phyloP scores from a whole-genome alignment of 2,797 vertebrate genomes.

The Anguilla anguilla region DNA sequence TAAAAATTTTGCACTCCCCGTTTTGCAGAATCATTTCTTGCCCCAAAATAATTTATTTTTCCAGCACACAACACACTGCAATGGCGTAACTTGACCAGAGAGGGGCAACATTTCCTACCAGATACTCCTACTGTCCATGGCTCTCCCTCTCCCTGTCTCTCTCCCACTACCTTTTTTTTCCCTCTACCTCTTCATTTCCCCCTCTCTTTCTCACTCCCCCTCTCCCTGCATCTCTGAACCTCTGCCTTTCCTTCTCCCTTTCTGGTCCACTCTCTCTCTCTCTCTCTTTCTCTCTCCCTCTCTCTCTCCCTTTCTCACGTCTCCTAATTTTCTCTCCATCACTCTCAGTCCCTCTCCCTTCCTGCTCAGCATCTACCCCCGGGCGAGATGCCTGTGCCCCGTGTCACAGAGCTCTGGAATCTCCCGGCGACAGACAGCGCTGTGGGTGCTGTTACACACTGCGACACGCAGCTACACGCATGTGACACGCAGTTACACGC shows the following conservation, averaged over 20 bases:
- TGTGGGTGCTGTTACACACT: neutral
- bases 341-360: neutral
- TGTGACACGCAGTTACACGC: too few relatives aligned
- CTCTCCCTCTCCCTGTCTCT: constrained; percentile 32
- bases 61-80: constrained; percentile 31
- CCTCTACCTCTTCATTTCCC: neutral
- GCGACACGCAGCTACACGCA: neutral
- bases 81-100: constrained; percentile 47
- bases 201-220: neutral
- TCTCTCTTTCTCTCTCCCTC: neutral
- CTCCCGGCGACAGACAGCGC: neutral
- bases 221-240: neutral
- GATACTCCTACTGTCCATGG: constrained; percentile 45
- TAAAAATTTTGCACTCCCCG: neutral
- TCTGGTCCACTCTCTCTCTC: neutral
- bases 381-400: neutral
- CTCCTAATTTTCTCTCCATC: neutral
- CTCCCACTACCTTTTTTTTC: neutral
- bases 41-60: neutral
- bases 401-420: neutral
- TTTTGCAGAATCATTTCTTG: neutral
- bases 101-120: constrained; percentile 56
- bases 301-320: too few relatives aligned
- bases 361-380: neutral
- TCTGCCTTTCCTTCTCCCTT: neutral